A percentile compares a stretch with the other conserved stretches of the same genome.
phyloP scores from a whole-genome alignment of 2,113 vertebrate genomes.

The Talpa occidentalis region DNA sequence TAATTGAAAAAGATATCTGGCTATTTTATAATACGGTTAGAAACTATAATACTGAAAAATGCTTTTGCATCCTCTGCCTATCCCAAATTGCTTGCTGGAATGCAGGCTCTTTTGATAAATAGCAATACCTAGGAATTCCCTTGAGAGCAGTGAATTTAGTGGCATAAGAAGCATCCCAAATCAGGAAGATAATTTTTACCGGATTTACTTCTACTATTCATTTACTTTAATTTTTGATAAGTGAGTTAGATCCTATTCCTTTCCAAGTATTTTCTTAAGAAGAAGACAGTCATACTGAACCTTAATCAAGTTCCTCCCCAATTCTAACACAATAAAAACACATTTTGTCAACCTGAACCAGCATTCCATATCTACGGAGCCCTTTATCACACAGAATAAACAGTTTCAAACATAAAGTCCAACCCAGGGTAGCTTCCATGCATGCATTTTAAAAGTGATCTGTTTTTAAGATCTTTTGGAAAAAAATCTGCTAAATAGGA shows the following conservation, averaged over 20 bases:
- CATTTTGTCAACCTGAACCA: not conserved
- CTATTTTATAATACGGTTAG: not conserved
- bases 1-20: not conserved
- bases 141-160: not conserved
- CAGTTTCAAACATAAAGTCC: not conserved
- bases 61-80: not conserved
- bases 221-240: not conserved
- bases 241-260: not conserved
- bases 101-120: not conserved
- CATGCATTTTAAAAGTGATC: not conserved
- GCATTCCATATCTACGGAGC: rapidly evolving
- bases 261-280: not conserved
- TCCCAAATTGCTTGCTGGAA: not conserved
- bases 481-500: not conserved
- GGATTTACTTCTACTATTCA: not conserved
- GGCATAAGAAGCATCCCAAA: not conserved
- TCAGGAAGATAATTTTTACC: not conserved
- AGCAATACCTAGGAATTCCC: not conserved
- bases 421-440: not conserved
- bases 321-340: not conserved
- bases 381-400: not conserved
- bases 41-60: not conserved
- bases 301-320: not conserved
- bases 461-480: not conserved
- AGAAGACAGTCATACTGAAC: not conserved